Percentiles rank a stretch among this genome's conserved stretches.
These are phyloP conservation scores for Cairina moschata DNA, from an alignment of 2,113 vertebrate species.

Conservation along the genomic window DNA sequence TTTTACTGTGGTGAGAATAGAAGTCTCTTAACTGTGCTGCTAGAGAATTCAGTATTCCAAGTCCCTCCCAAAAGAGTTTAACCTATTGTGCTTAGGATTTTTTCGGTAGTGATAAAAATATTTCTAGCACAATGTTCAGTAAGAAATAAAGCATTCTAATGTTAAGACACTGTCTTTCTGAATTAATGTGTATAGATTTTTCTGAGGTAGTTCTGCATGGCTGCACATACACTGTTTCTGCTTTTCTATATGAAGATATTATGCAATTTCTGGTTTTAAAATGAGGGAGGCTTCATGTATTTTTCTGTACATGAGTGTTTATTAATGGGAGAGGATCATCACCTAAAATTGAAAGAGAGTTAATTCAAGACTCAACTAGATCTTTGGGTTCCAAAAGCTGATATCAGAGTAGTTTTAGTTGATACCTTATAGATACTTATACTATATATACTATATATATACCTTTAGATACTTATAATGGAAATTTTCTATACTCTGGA, in stretches of 20 bases:
- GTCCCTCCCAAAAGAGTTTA: not conserved
- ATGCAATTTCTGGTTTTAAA: not conserved
- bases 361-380: not conserved
- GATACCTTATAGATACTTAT: too few relatives aligned
- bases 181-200: not conserved
- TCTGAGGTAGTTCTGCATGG: not conserved
- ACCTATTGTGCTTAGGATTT: not conserved
- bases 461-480: not conserved
- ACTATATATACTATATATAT: too few relatives aligned
- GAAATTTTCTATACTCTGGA: not conserved
- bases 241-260: not conserved
- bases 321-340: not conserved
- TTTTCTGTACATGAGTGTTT: not conserved
- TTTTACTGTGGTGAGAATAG: not conserved
- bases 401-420: not conserved
- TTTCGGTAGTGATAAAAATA: not conserved
- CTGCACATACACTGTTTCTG: not conserved
- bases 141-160: not conserved
- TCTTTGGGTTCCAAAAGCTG: not conserved
- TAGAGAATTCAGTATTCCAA: not conserved
- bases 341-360: not conserved
- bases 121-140: not conserved
- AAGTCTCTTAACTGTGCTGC: not conserved
- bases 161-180: not conserved
- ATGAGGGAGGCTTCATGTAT: not conserved